These are phyloP conservation scores for Xiphorhynchus erythropygius DNA, from an alignment of 2,797 vertebrate genomes.

Conservation along the genomic window DNA sequence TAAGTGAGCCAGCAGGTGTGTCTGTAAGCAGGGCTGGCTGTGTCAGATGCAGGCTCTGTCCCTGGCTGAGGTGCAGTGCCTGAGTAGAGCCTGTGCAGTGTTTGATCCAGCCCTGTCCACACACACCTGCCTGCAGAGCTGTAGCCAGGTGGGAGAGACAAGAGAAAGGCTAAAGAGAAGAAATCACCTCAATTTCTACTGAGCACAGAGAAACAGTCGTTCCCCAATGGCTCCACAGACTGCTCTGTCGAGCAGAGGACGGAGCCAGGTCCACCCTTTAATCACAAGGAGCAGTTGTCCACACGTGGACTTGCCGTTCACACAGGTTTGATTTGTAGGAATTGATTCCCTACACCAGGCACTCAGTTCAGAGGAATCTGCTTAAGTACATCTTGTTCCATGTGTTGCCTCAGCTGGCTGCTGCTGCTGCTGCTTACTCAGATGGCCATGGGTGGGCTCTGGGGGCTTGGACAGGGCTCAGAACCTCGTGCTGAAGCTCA, in stretches of 20 bases:
- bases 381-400: not conserved
- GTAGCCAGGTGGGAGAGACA: not conserved
- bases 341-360: not conserved
- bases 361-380: not conserved
- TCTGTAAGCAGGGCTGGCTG: not conserved
- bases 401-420: not conserved
- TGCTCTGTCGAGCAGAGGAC: not conserved
- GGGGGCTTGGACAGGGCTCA: not conserved
- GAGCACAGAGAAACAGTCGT: not conserved
- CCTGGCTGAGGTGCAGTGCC: not conserved
- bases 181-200: not conserved
- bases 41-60: not conserved
- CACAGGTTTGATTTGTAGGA: not conserved
- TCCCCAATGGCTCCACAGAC: not conserved
- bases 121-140: not conserved
- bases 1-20: not conserved
- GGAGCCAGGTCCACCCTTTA: not conserved
- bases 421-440: not conserved
- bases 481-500: not conserved
- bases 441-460: not conserved
- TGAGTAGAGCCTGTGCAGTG: not conserved
- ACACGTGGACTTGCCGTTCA: not conserved
- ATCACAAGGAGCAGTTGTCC: not conserved
- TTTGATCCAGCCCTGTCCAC: not conserved
- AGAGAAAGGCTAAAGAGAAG: not conserved